Conservation (phyloP, 2,888 invertebrate species). For the Cylindroiulus punctatus region DNA sequence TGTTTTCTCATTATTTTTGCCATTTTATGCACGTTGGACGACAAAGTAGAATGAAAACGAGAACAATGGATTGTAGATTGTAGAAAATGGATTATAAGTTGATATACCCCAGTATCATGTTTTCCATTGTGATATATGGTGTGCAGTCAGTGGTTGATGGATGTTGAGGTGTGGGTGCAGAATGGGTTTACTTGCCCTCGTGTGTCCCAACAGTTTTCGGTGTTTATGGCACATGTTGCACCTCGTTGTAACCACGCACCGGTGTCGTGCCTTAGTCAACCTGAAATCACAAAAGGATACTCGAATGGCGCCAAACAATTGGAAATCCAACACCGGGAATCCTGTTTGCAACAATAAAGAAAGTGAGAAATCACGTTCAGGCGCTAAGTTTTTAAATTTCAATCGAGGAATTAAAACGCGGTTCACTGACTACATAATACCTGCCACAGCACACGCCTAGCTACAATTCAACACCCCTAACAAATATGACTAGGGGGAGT, state of each 20-base stretch:
- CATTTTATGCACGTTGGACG: too few relatives aligned
- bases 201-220: neutral
- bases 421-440: slow-evolving; percentile 34
- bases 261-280: slow-evolving; percentile 17
- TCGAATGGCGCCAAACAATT: slow-evolving; percentile 36
- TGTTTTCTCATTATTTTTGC: too few relatives aligned
- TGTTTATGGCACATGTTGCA: slow-evolving; percentile 11
- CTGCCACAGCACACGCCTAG: slow-evolving; percentile 29
- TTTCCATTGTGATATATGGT: too few relatives aligned
- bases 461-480: neutral
- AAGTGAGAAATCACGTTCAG: slow-evolving; percentile 34
- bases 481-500: neutral
- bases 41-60: too few relatives aligned
- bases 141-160: too few relatives aligned
- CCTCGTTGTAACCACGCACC: slow-evolving; percentile 23
- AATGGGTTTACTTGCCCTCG: neutral
- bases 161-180: slow-evolving; percentile 20
- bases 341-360: neutral
- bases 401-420: slow-evolving; percentile 38
- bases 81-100: too few relatives aligned
- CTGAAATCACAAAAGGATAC: slow-evolving; percentile 33
- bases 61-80: too few relatives aligned
- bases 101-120: neutral
- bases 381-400: slow-evolving; percentile 38
- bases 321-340: slow-evolving; percentile 12